Percentiles rank a stretch among this genome's conserved stretches.
phyloP scores from a whole-genome alignment of 2,888 invertebrate species.

The Hedya salicella region DNA sequence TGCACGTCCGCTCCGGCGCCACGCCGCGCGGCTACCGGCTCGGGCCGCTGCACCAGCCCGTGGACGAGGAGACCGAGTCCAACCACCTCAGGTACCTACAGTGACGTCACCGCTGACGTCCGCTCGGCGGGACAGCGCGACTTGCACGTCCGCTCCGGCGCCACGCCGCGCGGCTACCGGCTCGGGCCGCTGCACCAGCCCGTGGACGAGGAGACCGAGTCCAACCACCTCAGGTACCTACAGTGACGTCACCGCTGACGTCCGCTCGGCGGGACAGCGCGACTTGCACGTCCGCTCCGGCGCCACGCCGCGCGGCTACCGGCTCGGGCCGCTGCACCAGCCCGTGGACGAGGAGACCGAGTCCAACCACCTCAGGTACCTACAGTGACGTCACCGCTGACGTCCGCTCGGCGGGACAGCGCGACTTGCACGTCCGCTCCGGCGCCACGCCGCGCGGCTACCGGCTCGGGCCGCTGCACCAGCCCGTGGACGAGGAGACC shows the following conservation, averaged over 20 bases:
- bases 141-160: slow-evolving; percentile 95
- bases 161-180: slow-evolving; percentile 93
- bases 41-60: slow-evolving; percentile 94
- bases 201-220: slow-evolving; percentile 98
- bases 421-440: slow-evolving; percentile 96
- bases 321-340: slow-evolving; percentile 95
- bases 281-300: slow-evolving; percentile 97
- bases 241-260: background rate
- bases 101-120: slow-evolving; percentile 72
- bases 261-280: slow-evolving; percentile 92
- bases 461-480: slow-evolving; percentile 94
- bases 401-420: slow-evolving; percentile 92
- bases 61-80: slow-evolving; percentile 98
- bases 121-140: slow-evolving; percentile 97
- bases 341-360: slow-evolving; percentile 99
- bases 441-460: slow-evolving; percentile 92
- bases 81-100: slow-evolving; percentile 89
- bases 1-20: slow-evolving; percentile 94
- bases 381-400: background rate
- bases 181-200: slow-evolving; percentile 95
- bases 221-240: slow-evolving; percentile 90
- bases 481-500: slow-evolving; percentile 97
- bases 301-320: slow-evolving; percentile 92
- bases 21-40: slow-evolving; percentile 95
- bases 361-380: slow-evolving; percentile 91